A percentile compares a stretch with the other conserved stretches of the same genome.
These are phyloP conservation scores for Gymnoscopelus microlampas DNA, from an alignment of 2,797 vertebrate genomes.

Conservation along the genomic window DNA sequence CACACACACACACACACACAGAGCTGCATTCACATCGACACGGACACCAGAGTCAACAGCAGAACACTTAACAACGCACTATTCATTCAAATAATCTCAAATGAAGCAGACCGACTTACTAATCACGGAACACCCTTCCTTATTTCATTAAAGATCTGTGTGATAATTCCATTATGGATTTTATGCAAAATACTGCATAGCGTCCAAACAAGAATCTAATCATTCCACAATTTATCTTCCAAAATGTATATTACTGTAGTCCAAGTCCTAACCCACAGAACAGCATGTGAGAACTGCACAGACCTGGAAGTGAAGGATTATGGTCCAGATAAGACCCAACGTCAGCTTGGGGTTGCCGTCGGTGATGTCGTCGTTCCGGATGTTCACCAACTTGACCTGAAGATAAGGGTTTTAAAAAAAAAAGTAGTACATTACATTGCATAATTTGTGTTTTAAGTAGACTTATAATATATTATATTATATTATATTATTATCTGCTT, in stretches of 20 bases:
- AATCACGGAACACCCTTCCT: constrained; percentile 2
- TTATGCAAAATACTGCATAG: not conserved
- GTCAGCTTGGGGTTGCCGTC: constrained; percentile 98
- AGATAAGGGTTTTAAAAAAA: not conserved
- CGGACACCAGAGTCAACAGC: not conserved
- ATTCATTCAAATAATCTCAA: constrained; percentile 18
- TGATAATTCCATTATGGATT: constrained; percentile 3
- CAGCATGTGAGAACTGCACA: not conserved
- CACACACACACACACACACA: constrained; percentile 22
- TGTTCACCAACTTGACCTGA: constrained; percentile 98
- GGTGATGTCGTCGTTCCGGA: constrained; percentile 97
- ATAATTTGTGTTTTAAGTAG: too few species aligned
- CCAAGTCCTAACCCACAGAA: not conserved
- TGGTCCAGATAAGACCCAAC: constrained; percentile 98
- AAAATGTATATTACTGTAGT: not conserved
- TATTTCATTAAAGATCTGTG: constrained; percentile 26
- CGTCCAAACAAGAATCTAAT: not conserved
- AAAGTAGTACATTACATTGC: too few species aligned
- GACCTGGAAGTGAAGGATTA: constrained; percentile 99
- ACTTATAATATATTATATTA: too few species aligned
- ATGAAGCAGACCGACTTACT: constrained; percentile 21
- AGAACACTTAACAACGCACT: constrained; percentile 18
- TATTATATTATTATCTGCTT: too few species aligned
- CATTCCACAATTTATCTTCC: too few species aligned
- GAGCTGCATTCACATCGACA: constrained; percentile 10